Evolutionary conservation across 2,888 invertebrate species (phyloP).

Genomic region (Cataglyphis altisquamis): DNA sequence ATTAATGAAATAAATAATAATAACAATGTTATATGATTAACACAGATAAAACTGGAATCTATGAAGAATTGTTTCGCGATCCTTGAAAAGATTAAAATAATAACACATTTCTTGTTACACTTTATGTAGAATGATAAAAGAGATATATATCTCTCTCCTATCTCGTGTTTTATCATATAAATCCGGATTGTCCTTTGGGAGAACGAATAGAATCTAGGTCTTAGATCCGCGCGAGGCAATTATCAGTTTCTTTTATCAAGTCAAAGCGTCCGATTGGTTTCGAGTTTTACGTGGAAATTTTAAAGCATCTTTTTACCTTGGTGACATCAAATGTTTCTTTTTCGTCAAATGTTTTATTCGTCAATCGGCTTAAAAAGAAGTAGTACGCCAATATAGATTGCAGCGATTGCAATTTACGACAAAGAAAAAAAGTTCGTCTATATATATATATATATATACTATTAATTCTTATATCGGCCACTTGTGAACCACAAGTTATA

Average conservation of each 20-base stretch:
- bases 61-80: neutral
- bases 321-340: constrained; percentile 17
- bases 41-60: neutral
- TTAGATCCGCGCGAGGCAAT: constrained; percentile 25
- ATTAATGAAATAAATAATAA: neutral
- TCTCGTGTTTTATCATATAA: constrained; percentile 18
- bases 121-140: neutral
- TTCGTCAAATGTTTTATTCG: constrained; percentile 25
- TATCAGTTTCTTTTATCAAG: constrained; percentile 34
- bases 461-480: neutral
- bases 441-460: neutral
- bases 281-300: constrained; percentile 2
- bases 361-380: neutral
- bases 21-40: constrained; percentile 6
- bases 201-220: constrained; percentile 26
- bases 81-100: constrained; percentile 5
- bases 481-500: neutral
- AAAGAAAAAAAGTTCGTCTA: constrained; percentile 6
- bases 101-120: neutral
- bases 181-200: constrained; percentile 20
- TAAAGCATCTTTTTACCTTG: neutral
- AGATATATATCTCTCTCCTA: neutral
- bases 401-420: neutral
- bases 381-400: neutral
- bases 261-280: constrained; percentile 24